Evolutionary conservation across 2,888 invertebrate species (phyloP), one percentile per base, ranked within the genome.

Genomic region (Fragum whitleyi): DNA sequence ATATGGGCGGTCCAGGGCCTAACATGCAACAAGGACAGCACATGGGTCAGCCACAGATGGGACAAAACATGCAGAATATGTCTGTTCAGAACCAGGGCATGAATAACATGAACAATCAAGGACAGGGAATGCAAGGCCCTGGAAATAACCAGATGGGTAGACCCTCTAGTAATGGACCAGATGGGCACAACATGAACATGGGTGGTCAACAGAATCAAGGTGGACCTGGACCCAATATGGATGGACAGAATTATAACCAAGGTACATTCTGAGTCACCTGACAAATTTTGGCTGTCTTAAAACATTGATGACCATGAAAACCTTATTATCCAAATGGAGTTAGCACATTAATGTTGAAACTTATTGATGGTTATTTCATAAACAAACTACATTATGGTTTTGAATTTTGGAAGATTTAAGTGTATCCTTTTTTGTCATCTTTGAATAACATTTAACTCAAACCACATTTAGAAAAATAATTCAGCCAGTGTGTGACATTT

Each of bases 81-180:
- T 28, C 57, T n/a, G 71, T 68, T 16, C 59, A 76, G 16, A 70
- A 77, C 21, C 76, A 67, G 62, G 62, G 62, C n/a, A 77, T 81
- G 85, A 79, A 32, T 16, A 76, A 69, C 59, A 71, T 75, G 59
- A 53, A 74, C 62, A 62, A 71, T 51, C 80, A 79, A 59, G 77
- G 77, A 23, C 77, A 47, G 21, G 36, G 57, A 53, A 74, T 77
- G 77, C 75, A 65, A 51, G 61, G 83, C 70, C 80, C 73, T 51
- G 82, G 80, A 83, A 83, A 83, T 32, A 87, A 83, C 23, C 76
- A 73, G 73, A 85, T 79, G 80, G 70, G 76, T 47, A 77, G 80
- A 39, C 83, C 83, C 42, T 28, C 78, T 16, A 83, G 83, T 36
- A 78, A 78, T 65, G 87, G 83, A 5, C 77, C 81, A n/a, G 84